Base-by-base conservation (phyloP, 2,888 invertebrate genomes). In the Hydrotaea diabolus region DNA sequence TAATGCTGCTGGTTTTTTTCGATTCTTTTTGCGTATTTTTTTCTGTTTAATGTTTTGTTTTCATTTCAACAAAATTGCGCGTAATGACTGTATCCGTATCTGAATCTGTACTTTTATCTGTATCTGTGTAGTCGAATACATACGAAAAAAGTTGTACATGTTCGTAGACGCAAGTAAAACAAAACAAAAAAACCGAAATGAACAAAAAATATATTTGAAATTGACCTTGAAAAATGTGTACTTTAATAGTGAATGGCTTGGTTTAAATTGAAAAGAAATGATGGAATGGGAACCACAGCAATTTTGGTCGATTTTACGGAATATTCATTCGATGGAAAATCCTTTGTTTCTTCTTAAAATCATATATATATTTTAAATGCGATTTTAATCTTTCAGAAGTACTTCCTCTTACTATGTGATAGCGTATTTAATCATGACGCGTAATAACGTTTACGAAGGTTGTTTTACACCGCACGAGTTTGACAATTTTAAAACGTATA, bases 61-160 rank as follows among this genome's bases (percentile, higher is more conserved):
- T 73, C 46, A 57, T 62, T 59, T 62, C 59, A 59, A 55, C 7
- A 66, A 73, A 80, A 75, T 59, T 71, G 49, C 49, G 71, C 71
- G 31, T 75, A 80, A 71, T 75, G 69, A 71, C 46, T 66, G 73
- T 31, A 72, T 71, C 36, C 62, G 17, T 31, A 8, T 26, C 31
- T 62, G 31, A 15, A 17, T 31, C 62, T 66, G 39, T 66, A 66
- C 43, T 23, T 69, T 11, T 13, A 66, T 66, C 43, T 46, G 69
- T 66, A 11, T 43, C 66, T 64, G 69, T 23, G 43, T 19, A 46
- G 19, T 43, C 69, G 46, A 69, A 69, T 26, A 26, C 26, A 73
- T 80, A 21, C 43, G 55, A 64, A 53, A 23, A 59, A 74, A 23
- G 15, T 55, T 39, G 19, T 36, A 13, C 36, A 72, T 46, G 31